Conservation (phyloP, 2,797 vertebrate species). For the Sebastolobus alascanus region DNA sequence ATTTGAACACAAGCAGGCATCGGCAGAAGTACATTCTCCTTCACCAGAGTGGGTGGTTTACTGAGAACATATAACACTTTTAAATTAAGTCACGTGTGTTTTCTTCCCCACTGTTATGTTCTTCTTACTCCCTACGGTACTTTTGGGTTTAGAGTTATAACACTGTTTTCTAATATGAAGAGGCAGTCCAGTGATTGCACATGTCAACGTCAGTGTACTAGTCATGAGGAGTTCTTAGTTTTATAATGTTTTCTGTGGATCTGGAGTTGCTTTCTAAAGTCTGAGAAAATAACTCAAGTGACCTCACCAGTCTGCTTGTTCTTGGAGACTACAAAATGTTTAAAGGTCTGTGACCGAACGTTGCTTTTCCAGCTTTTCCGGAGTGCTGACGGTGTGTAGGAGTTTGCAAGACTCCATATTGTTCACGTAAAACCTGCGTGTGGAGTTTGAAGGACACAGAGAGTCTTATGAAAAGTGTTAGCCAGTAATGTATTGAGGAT, state of each 20-base stretch:
- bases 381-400: background rate
- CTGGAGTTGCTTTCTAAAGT: background rate
- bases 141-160: background rate
- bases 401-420: too few species aligned
- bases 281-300: background rate
- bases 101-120: background rate
- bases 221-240: background rate
- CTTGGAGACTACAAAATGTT: background rate
- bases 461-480: too few species aligned
- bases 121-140: background rate
- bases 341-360: background rate
- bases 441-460: too few species aligned
- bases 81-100: slow-evolving; percentile 27
- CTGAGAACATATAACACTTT: slow-evolving; percentile 23
- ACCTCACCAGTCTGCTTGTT: background rate
- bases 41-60: slow-evolving; percentile 11
- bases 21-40: slow-evolving; percentile 22
- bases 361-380: background rate
- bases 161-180: background rate
- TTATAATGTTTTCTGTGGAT: background rate
- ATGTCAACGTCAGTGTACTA: background rate
- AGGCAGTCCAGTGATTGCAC: background rate
- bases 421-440: background rate
- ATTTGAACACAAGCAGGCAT: slow-evolving; percentile 42
- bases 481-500: too few species aligned